phyloP scores from a whole-genome alignment of 2,888 invertebrate genomes.

The Andrena praecox region DNA sequence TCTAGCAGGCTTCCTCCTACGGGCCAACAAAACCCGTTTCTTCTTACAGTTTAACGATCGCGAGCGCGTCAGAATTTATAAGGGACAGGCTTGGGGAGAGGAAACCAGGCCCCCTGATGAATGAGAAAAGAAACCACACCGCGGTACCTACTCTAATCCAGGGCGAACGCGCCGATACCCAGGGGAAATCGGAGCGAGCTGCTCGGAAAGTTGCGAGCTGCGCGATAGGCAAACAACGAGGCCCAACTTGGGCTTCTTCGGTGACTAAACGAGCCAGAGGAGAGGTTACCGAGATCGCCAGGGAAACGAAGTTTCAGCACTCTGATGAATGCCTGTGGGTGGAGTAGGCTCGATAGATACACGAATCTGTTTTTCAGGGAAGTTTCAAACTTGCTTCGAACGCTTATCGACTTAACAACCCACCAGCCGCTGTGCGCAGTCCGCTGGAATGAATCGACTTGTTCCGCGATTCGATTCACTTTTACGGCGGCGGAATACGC shows the following conservation, averaged over 20 bases:
- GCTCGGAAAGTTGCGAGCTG: slow-evolving; percentile 10
- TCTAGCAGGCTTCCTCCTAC: slow-evolving; percentile 78
- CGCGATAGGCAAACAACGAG: slow-evolving; percentile 13
- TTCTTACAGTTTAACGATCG: slow-evolving; percentile 75
- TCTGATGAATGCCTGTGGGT: background rate
- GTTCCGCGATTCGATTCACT: no score
- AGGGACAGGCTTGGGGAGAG: slow-evolving; percentile 32
- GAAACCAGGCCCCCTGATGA: background rate
- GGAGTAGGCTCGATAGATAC: background rate
- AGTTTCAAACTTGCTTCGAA: background rate
- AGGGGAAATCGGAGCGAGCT: slow-evolving; percentile 45
- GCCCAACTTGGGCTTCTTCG: background rate
- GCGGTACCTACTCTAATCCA: background rate
- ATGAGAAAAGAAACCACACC: slow-evolving; percentile 1
- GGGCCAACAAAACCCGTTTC: slow-evolving; percentile 77
- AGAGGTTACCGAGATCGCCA: background rate
- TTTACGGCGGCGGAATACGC: no score
- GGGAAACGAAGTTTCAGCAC: background rate
- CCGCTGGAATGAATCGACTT: background rate
- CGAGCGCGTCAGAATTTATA: slow-evolving; percentile 64
- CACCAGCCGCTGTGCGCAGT: background rate
- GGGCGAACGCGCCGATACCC: slow-evolving; percentile 22
- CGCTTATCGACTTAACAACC: background rate
- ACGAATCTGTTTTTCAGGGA: background rate
- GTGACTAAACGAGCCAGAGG: slow-evolving; percentile 21